Percentiles rank a stretch among this genome's conserved stretches.
Conservation (phyloP, 2,797 vertebrate genomes). For the Rhinogobio ventralis region DNA sequence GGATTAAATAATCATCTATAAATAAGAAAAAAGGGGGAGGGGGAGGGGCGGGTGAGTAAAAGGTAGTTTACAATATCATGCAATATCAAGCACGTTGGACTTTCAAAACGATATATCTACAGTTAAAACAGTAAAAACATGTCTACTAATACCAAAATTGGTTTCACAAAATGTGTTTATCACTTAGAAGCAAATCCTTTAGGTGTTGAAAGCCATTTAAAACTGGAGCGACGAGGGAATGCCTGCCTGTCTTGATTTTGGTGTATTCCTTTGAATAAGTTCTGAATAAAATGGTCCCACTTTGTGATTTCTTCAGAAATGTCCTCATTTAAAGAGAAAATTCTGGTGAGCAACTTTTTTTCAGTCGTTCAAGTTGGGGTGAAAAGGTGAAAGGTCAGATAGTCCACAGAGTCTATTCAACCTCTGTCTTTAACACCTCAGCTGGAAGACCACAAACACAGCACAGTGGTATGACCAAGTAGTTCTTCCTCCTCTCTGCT, state of each 20-base stretch:
- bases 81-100: constrained; percentile 12
- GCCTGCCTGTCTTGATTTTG: constrained; percentile 46
- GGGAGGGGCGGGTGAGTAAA: background rate
- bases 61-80: constrained; percentile 19
- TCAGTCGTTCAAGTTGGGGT: constrained; percentile 42
- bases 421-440: constrained; percentile 34
- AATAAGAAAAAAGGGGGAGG: background rate
- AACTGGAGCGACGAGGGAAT: constrained; percentile 51
- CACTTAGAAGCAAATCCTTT: constrained; percentile 23
- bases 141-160: constrained; percentile 27
- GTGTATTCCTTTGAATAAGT: constrained; percentile 51
- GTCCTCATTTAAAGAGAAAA: constrained; percentile 27
- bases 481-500: constrained; percentile 21
- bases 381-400: constrained; percentile 45
- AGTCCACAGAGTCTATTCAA: constrained; percentile 42
- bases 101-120: constrained; percentile 23
- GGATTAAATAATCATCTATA: constrained; percentile 53
- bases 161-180: constrained; percentile 17
- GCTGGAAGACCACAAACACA: constrained; percentile 54
- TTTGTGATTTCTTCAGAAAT: constrained; percentile 46
- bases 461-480: constrained; percentile 36
- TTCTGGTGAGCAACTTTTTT: constrained; percentile 10
- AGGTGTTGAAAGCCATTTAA: constrained; percentile 46
- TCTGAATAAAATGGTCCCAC: constrained; percentile 52
- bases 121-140: constrained; percentile 32